Base-by-base conservation (phyloP, 1,140 invertebrate species). In the Oryctes rhinoceros region DNA sequence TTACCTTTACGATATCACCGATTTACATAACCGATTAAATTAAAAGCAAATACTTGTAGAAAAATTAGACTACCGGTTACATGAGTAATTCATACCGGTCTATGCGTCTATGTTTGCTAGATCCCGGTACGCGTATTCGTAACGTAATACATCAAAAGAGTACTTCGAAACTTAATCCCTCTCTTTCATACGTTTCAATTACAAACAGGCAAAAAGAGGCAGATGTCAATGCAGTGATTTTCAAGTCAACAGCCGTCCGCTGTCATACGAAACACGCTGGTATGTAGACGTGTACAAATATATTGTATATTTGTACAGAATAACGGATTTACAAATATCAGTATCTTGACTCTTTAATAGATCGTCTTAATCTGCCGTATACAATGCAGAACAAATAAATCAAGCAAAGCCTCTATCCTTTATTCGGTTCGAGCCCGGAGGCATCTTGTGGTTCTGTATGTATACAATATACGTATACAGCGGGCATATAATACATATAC, bases 211-310 rank as follows among this genome's bases (percentile, higher is more conserved):
- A 71, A 37, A 71, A 71, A 24, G 35, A 67, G 35, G 24, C 65
- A 71, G 65, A 71, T 71, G 65, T 71, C 65, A 71, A 71, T 71
- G 65, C 65, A 71, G 65, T 71, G 65, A 71, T 71, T 71, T 71
- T 71, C 65, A 13, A 71, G 65, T 71, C 65, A 71, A 24, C 24
- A 71, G 20, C 65, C 65, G 65, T 71, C 65, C 65, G 65, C 35
- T 71, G 65, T 71, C 24, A 37, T 37, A 35, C 35, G 65, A 37
- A 1, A 20, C 24, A 35, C 35, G 35, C 24, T 71, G 6, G 65
- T 24, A 71, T 71, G 24, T 71, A 10, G 24, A 71, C 65, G 65
- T 37, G 65, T 71, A 71, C 11, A 35, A 44, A 37, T 71, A 71
- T 71, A 35, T 24, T 71, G 24, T 37, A 37, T 71, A 71, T 71